Evolutionary conservation across 2,797 vertebrate species (phyloP), one percentile per base, ranked within the genome.

Genomic region (Pipistrellus pipistrellus): DNA sequence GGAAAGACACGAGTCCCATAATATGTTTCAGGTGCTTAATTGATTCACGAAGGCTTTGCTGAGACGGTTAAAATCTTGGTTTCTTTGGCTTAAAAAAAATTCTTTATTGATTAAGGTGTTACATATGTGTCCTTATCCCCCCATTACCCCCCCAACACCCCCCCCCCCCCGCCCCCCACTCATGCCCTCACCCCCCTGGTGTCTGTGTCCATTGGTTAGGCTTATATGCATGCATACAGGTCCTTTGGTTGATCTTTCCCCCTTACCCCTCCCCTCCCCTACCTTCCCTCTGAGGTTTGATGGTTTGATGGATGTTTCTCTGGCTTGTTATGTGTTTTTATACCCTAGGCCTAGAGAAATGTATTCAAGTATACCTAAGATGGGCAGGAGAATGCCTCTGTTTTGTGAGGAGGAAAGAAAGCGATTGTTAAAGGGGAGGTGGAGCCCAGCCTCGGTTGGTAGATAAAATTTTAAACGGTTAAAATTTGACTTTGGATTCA

Each of bases 401-500:
- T 83, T 78, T 59, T 68, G 44, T 30, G 41, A 30, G 76, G 59
- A 41, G 8, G 17, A 78, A 84, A 76, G 62, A 48, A 44, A 46
- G 20, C 18, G 73, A 57, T 57, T 66, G n/a, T 53, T 77, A 21
- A 35, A 17, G 35, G 51, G n/a, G 25, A 78, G 13, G 4, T 41
- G 46, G 38, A 62, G 57, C 25, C 25, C 5, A 5, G 57, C 25
- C 25, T 2, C 46, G 80, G 7, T 17, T 46, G 25, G 35, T 55
- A 64, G 25, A 77, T 85, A 44, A 69, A 18, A 53, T 38, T 86
- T 90, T 23, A 83, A 92, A 91, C 38, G 23, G 30, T 17, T 38
- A 23, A 85, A 95, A 85, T 35, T 48, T n/a, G 35, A 68, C 85
- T 89, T 94, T 87, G 48, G 55, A 85, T 68, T 94, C 51, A 85